Evolutionary conservation across 2,113 vertebrate species (phyloP).

Genomic region (Ophthalmolycus amberensis): DNA sequence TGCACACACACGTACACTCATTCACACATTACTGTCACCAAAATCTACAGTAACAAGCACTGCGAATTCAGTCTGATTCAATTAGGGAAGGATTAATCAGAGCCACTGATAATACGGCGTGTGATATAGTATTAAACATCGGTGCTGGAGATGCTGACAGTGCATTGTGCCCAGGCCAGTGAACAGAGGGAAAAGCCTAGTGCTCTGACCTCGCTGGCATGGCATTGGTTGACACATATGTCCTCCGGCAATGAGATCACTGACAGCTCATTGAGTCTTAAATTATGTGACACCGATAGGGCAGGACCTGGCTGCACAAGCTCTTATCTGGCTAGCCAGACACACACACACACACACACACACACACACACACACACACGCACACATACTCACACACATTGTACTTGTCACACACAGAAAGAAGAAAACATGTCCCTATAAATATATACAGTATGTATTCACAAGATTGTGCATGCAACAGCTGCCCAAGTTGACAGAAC

Average conservation of each 20-base stretch:
- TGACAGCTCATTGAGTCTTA: slow-evolving; percentile 72
- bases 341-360: background rate
- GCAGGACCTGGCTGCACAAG: slow-evolving; percentile 42
- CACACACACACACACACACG: background rate
- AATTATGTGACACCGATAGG: slow-evolving; percentile 67
- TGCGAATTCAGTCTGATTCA: slow-evolving; percentile 57
- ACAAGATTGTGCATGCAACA: slow-evolving; percentile 30
- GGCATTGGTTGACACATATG: slow-evolving; percentile 53
- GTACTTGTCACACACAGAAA: background rate
- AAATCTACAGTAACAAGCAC: slow-evolving; percentile 38
- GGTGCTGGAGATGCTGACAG: slow-evolving; percentile 49
- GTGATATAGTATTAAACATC: slow-evolving; percentile 48
- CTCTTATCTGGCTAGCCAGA: slow-evolving; percentile 49
- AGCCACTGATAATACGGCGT: slow-evolving; percentile 37
- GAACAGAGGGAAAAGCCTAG: slow-evolving; percentile 24
- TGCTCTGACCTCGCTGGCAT: slow-evolving; percentile 51
- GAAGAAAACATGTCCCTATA: background rate
- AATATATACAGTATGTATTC: background rate
- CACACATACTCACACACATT: background rate
- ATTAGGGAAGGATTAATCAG: slow-evolving; percentile 54
- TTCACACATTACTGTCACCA: slow-evolving; percentile 37
- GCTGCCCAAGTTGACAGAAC: slow-evolving; percentile 25
- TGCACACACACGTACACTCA: slow-evolving; percentile 11
- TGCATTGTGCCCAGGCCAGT: slow-evolving; percentile 19
- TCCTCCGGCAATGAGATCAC: slow-evolving; percentile 63